Evolutionary conservation across 2,888 invertebrate genomes (phyloP).

Genomic region (Stratiomys singularior): DNA sequence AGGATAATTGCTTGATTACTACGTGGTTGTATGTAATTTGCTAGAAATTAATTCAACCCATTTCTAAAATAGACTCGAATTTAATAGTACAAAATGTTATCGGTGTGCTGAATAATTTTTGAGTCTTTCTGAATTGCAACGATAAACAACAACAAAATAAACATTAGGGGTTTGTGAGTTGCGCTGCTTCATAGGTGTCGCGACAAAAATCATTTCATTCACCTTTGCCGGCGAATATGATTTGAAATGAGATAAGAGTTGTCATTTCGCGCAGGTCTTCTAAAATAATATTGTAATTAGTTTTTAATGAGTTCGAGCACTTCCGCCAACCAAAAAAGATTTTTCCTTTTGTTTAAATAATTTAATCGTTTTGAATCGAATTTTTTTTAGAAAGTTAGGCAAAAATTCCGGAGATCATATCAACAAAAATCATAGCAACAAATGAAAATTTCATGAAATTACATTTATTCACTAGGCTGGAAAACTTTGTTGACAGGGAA

Average conservation of each 20-base stretch:
- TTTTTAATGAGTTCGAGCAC: slow-evolving; percentile 40
- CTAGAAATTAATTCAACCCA: slow-evolving; percentile 44
- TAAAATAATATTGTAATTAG: slow-evolving; percentile 36
- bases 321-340: slow-evolving; percentile 31
- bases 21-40: slow-evolving; percentile 38
- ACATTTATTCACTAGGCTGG: too few relatives aligned
- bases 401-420: background rate
- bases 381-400: slow-evolving; percentile 8
- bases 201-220: slow-evolving; percentile 38
- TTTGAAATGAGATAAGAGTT: slow-evolving; percentile 5
- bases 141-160: slow-evolving; percentile 11
- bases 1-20: slow-evolving; percentile 46
- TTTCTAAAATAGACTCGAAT: slow-evolving; percentile 43
- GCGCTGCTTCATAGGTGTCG: background rate
- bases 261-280: slow-evolving; percentile 33
- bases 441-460: background rate
- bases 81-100: slow-evolving; percentile 35
- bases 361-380: background rate
- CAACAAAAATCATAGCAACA: background rate
- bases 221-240: slow-evolving; percentile 22
- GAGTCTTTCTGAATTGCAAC: slow-evolving; percentile 22
- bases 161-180: too few relatives aligned
- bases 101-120: slow-evolving; percentile 30
- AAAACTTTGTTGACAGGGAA: too few relatives aligned
- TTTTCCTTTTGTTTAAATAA: slow-evolving; percentile 33